Base-by-base conservation (phyloP, 2,888 invertebrate genomes). In the Frankliniella intonsa region DNA sequence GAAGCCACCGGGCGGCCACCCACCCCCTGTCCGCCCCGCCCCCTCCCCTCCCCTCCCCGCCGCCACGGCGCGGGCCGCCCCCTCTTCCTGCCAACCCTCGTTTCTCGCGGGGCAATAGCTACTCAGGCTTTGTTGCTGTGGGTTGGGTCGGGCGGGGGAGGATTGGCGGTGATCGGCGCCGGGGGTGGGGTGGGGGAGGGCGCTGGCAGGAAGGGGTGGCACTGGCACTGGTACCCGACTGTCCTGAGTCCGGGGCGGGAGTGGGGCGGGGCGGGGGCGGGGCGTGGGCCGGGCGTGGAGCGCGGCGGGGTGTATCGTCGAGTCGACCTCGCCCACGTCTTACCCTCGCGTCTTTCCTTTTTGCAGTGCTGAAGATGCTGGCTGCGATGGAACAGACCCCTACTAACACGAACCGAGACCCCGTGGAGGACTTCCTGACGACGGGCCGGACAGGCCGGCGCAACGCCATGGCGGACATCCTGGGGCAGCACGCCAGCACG, bases 401-500 rank as follows among this genome's bases (percentile, higher is more conserved):
- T 82, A 83, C 84, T 82, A 83, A 89, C 82, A 84, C 83, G 62
- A 82, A 83, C 19, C 82, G 83, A 38, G 85, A 85, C 82, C 83
- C 85, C 38, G 87, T 87, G 80, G 86, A 93, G 87, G 95, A 96
- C 87, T 97, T 97, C 88, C 90, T 95, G 83, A 93, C 93, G 85
- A 94, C 95, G 0, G 96, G 96, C 7, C 91, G 97, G 84, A 95
- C 96, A 55, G 97, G 97, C 25, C 90, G 97, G 82, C 89, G 97
- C 84, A 97, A 97, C 89, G 97, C 97, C 81, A 90, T 97, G 90
- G 94, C 95, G 1, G 94, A 96, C 87, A 95, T 96, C 85, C 89
- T 93, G 85, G 93, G 94, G 81, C 92, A 92, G 86, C 93, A 93
- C 86, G 92, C 93, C 55, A 90, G 92, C 84, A 91, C 93, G 84